Percentiles rank a stretch among this genome's conserved stretches.
Conservation (phyloP, 2,888 invertebrate species). For the Acleris holmiana region DNA sequence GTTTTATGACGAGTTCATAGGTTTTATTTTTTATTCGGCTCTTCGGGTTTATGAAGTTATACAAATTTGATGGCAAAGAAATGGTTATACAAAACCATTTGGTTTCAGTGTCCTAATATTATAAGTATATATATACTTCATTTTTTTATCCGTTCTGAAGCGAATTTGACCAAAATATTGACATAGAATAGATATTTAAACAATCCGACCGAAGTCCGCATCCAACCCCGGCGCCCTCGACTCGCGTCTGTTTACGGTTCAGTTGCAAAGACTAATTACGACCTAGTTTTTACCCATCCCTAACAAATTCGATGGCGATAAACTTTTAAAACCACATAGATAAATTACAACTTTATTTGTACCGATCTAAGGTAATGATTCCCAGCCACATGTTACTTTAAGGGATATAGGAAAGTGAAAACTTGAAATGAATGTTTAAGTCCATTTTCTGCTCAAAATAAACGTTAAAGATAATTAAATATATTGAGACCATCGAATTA, state of each 20-base stretch:
- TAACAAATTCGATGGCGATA: constrained; percentile 56
- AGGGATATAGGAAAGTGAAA: constrained; percentile 53
- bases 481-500: too few relatives aligned
- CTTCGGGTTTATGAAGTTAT: too few relatives aligned
- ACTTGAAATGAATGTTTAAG: constrained; percentile 55
- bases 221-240: constrained; percentile 43
- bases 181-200: constrained; percentile 8
- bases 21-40: too few relatives aligned
- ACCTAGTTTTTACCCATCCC: constrained; percentile 68
- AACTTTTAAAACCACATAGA: constrained; percentile 55
- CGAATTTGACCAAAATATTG: too few relatives aligned
- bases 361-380: constrained; percentile 58
- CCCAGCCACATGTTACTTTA: constrained; percentile 36
- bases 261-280: constrained; percentile 76
- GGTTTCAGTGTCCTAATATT: too few relatives aligned
- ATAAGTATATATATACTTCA: too few relatives aligned
- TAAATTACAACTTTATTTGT: constrained; percentile 55
- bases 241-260: constrained; percentile 68
- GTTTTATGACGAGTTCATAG: too few relatives aligned
- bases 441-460: constrained; percentile 51
- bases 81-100: too few relatives aligned
- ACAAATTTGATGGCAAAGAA: too few relatives aligned
- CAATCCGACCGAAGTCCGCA: background rate
- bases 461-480: constrained; percentile 45
- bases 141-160: too few relatives aligned